phyloP scores from a whole-genome alignment of 2,113 vertebrate species.

The Macrotus californicus region DNA sequence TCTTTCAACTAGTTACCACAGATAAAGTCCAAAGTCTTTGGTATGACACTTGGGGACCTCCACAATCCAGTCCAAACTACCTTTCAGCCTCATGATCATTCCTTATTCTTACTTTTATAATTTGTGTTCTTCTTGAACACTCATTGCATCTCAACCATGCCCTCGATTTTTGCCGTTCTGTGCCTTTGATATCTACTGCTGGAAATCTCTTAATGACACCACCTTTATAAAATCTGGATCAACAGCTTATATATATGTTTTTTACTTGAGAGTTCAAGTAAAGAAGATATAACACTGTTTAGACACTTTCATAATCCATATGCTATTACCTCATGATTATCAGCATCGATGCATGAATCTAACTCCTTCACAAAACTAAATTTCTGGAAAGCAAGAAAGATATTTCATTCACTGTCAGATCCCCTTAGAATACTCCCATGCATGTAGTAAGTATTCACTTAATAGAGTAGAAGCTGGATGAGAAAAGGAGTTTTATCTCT shows the following conservation, averaged over 20 bases:
- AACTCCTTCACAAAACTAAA: background rate
- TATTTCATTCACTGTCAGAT: background rate
- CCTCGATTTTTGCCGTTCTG: background rate
- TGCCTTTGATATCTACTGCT: background rate
- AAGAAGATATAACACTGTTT: background rate
- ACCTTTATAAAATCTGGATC: background rate
- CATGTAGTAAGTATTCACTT: background rate
- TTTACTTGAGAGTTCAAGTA: background rate
- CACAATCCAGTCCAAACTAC: background rate
- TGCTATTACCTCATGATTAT: background rate
- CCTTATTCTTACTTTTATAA: background rate
- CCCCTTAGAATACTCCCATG: background rate
- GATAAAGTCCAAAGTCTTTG: background rate
- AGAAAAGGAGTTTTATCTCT: background rate
- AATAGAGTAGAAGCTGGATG: background rate
- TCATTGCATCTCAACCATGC: background rate
- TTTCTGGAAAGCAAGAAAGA: background rate
- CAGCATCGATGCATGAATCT: background rate
- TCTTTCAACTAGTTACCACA: background rate
- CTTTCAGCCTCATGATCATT: background rate
- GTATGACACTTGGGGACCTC: background rate
- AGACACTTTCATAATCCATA: background rate
- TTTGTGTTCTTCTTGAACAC: background rate
- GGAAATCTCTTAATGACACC: background rate
- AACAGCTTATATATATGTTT: background rate